Evolutionary conservation across 2,797 vertebrate genomes (phyloP).

Genomic region (Myotis findleyi): DNA sequence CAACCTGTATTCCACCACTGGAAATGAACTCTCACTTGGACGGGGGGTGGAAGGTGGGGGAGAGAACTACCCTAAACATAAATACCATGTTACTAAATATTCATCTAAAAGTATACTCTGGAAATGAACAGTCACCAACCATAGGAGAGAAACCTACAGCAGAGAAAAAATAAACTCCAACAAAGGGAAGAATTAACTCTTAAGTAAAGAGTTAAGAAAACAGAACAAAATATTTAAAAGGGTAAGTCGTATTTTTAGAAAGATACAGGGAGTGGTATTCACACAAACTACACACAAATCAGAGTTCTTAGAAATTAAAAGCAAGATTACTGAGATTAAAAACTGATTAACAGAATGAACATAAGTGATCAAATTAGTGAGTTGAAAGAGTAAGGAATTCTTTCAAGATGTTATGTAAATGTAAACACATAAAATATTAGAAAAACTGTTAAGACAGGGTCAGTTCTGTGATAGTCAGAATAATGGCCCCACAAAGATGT

Average conservation of each 20-base stretch:
- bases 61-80: not conserved
- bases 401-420: not conserved
- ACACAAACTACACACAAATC: not conserved
- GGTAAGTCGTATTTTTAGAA: not conserved
- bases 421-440: not conserved
- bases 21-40: not conserved
- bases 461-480: not conserved
- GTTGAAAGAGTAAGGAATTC: slow-evolving; percentile 1
- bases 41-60: too few species aligned
- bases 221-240: not conserved
- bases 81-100: slow-evolving; percentile 1
- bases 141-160: not conserved
- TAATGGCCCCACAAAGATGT: not conserved
- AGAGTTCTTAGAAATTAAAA: slow-evolving; percentile 23
- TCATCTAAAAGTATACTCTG: not conserved
- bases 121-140: not conserved
- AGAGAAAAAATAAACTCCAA: not conserved
- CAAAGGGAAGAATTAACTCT: not conserved
- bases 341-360: not conserved
- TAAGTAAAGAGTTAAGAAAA: not conserved
- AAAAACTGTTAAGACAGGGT: not conserved
- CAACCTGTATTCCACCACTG: not conserved
- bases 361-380: not conserved
- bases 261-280: not conserved
- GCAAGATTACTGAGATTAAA: slow-evolving; percentile 11